These are phyloP conservation scores for Musca vetustissima DNA, from an alignment of 1,140 invertebrate genomes.

Conservation along the genomic window DNA sequence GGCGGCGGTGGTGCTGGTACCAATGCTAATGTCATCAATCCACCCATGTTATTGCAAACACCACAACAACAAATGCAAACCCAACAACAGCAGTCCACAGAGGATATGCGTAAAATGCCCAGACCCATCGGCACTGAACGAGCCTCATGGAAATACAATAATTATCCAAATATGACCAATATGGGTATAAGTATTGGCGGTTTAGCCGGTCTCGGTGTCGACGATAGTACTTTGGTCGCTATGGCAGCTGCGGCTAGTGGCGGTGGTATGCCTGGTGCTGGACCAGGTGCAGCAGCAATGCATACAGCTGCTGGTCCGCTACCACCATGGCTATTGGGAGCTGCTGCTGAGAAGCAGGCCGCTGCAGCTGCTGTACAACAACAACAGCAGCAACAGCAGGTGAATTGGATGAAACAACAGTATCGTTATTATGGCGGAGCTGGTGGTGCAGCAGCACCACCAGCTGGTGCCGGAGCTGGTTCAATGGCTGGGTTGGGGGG, in stretches of 20 bases:
- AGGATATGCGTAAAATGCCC: conserved; percentile 72
- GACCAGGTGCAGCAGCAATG: conserved; percentile 19
- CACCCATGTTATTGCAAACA: conserved; percentile 50
- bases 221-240: conserved; percentile 32
- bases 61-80: conserved; percentile 34
- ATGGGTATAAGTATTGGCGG: conserved; percentile 17
- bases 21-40: conserved; percentile 39
- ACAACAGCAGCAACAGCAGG: conserved; percentile 39
- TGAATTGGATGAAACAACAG: conserved; percentile 46
- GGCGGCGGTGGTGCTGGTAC: not conserved
- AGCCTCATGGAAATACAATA: conserved; percentile 65
- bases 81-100: conserved; percentile 53
- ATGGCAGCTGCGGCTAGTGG: conserved; percentile 30
- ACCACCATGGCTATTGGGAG: conserved; percentile 29
- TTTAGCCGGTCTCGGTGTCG: conserved; percentile 29
- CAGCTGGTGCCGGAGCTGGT: conserved; percentile 15
- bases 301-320: not conserved
- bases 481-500: conserved; percentile 26
- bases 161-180: conserved; percentile 38
- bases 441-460: no score
- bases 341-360: conserved; percentile 33
- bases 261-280: conserved; percentile 17
- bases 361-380: conserved; percentile 42
- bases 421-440: conserved; percentile 29
- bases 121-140: conserved; percentile 77